phyloP scores from a whole-genome alignment of 2,113 vertebrate species.

The Octodon degus region DNA sequence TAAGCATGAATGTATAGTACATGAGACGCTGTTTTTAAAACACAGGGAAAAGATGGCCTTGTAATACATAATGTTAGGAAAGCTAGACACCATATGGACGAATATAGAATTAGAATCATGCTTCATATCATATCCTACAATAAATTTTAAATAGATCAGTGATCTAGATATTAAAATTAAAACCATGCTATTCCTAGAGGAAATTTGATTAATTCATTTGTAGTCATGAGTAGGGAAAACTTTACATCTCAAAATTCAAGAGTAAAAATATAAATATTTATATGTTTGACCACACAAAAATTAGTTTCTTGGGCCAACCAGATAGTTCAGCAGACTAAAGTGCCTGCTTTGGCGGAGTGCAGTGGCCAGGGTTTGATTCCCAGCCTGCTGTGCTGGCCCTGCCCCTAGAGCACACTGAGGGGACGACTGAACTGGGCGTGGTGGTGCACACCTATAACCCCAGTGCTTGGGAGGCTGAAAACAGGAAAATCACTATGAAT shows the following conservation, averaged over 20 bases:
- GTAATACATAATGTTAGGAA: not conserved
- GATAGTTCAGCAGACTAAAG: too few relatives aligned
- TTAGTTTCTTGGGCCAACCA: not conserved
- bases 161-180: not conserved
- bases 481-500: too few relatives aligned
- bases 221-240: not conserved
- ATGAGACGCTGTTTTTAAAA: not conserved
- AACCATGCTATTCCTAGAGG: not conserved
- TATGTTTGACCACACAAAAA: not conserved
- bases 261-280: not conserved
- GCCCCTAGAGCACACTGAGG: too few relatives aligned
- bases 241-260: not conserved
- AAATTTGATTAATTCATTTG: constrained; percentile 34
- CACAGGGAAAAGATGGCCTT: not conserved
- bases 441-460: too few relatives aligned
- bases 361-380: too few relatives aligned
- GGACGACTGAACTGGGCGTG: too few relatives aligned
- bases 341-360: too few relatives aligned
- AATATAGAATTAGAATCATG: not conserved
- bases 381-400: too few relatives aligned
- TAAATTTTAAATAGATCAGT: not conserved
- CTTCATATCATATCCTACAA: not conserved
- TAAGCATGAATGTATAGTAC: not conserved
- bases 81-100: not conserved
- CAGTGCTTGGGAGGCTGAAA: too few relatives aligned